Conservation (phyloP, 1,140 invertebrate genomes). For the Platyscapa corneri region DNA sequence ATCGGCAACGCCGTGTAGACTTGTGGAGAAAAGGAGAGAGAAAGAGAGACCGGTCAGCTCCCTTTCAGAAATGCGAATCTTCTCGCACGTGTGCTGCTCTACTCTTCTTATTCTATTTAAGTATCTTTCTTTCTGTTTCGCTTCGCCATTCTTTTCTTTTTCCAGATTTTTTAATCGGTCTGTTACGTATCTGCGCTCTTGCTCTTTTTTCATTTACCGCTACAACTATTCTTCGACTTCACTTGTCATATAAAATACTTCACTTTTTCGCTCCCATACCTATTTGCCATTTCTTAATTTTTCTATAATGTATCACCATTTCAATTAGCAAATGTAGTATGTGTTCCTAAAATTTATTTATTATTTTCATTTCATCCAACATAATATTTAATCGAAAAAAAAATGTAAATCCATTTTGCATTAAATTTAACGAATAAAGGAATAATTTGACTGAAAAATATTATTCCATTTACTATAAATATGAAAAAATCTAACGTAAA, state of each 20-base stretch:
- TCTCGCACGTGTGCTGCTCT: conserved; percentile 4
- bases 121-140: not conserved
- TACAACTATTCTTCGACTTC: not conserved
- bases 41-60: conserved; percentile 25
- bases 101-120: conserved; percentile 26
- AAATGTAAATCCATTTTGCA: too few species aligned
- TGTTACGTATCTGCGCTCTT: conserved; percentile 8
- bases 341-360: too few species aligned
- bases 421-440: too few species aligned
- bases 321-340: too few species aligned
- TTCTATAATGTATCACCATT: not conserved
- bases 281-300: not conserved
- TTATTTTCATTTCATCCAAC: too few species aligned
- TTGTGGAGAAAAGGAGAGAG: not conserved
- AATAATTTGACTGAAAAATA: too few species aligned
- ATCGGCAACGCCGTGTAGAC: conserved; percentile 35
- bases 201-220: conserved; percentile 16
- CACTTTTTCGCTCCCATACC: conserved; percentile 2
- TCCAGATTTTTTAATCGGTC: not conserved
- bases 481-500: too few species aligned
- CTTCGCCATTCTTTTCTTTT: conserved; percentile 4
- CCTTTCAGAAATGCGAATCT: conserved; percentile 51
- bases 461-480: too few species aligned
- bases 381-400: too few species aligned
- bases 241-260: not conserved